Conservation (phyloP, 1,140 invertebrate species). For the Hycleus phaleratus region DNA sequence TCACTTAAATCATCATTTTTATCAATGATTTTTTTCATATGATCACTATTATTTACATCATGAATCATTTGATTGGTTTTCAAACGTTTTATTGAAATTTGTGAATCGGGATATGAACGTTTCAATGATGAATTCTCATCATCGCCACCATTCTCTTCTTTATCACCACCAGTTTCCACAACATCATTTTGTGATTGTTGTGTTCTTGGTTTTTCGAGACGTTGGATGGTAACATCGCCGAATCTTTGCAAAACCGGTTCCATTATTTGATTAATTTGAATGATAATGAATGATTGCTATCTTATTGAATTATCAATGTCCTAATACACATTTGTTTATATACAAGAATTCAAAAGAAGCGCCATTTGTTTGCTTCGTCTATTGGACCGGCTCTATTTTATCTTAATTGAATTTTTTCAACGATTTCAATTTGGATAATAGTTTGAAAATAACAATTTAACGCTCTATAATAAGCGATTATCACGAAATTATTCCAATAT, state of each 20-base stretch:
- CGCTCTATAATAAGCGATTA: no score
- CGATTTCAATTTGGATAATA: no score
- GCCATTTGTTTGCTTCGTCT: no score
- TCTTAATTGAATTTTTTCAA: no score
- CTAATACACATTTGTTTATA: no score
- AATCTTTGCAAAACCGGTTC: conserved; percentile 37
- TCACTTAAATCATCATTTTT: conserved; percentile 28
- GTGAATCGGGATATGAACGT: conserved; percentile 19
- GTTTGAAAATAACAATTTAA: no score
- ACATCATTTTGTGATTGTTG: conserved; percentile 21
- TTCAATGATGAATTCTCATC: conserved; percentile 19
- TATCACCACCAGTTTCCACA: conserved; percentile 11
- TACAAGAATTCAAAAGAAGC: no score
- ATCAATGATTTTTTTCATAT: background rate
- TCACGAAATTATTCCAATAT: no score
- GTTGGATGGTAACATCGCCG: conserved; percentile 39
- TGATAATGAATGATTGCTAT: no score
- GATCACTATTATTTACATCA: background rate
- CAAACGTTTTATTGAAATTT: conserved; percentile 27
- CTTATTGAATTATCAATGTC: no score
- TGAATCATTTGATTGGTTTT: conserved; percentile 14
- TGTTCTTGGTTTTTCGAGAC: conserved; percentile 33
- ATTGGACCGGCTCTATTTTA: no score
- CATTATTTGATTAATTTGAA: conserved; percentile 22
- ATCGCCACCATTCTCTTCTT: conserved; percentile 24